These are phyloP conservation scores for Megalonaias nervosa DNA, from an alignment of 1,140 invertebrate genomes.

Conservation along the genomic window DNA sequence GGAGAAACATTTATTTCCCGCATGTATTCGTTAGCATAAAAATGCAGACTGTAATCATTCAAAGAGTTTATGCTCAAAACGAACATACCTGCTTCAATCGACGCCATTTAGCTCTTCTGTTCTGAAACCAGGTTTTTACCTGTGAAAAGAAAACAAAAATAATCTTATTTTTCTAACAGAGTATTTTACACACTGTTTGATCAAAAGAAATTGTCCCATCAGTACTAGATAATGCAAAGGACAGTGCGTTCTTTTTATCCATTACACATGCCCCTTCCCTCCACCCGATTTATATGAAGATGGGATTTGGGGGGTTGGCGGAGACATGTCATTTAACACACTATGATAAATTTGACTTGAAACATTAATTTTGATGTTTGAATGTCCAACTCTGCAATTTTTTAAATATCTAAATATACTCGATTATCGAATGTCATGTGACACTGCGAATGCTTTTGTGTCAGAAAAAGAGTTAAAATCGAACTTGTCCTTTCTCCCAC, in stretches of 20 bases:
- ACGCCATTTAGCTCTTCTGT: slow-evolving; percentile 75
- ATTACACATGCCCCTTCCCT: background rate
- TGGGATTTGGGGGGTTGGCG: too few relatives aligned
- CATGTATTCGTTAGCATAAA: background rate
- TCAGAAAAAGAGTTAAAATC: too few relatives aligned
- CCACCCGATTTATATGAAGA: background rate
- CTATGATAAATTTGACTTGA: too few relatives aligned
- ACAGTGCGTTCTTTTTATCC: background rate
- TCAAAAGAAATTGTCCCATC: background rate
- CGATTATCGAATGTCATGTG: too few relatives aligned
- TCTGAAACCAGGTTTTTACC: slow-evolving; percentile 77
- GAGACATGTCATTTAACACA: too few relatives aligned
- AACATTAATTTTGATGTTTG: too few relatives aligned
- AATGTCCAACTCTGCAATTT: too few relatives aligned
- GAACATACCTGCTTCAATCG: slow-evolving; percentile 68
- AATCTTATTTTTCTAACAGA: background rate
- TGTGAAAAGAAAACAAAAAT: slow-evolving; percentile 53
- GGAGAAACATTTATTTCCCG: background rate
- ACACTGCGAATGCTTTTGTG: too few relatives aligned
- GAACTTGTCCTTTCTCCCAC: too few relatives aligned
- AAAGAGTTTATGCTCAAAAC: background rate
- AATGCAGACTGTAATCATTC: background rate
- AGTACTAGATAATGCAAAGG: slow-evolving; percentile 6
- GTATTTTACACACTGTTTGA: background rate
- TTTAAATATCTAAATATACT: too few relatives aligned